A percentile compares a stretch with the other conserved stretches of the same genome.
phyloP scores from a whole-genome alignment of 2,888 invertebrate species.

The Eulithis prunata region DNA sequence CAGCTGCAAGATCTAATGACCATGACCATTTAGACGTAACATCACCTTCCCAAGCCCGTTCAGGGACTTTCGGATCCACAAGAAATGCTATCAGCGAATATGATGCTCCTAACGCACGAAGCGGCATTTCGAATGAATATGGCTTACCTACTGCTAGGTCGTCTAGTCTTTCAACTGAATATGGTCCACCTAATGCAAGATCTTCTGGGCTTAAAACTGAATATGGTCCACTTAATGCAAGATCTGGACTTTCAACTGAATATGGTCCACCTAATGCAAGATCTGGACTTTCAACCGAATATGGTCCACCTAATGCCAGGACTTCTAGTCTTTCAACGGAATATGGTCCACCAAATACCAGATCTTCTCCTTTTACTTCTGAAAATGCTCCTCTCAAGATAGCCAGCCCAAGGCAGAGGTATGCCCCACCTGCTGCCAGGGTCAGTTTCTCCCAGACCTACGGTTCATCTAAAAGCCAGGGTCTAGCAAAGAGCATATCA shows the following conservation, averaged over 20 bases:
- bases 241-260: slow-evolving; percentile 44
- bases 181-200: slow-evolving; percentile 40
- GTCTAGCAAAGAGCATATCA: slow-evolving; percentile 27
- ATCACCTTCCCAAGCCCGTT: slow-evolving; percentile 31
- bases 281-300: slow-evolving; percentile 39
- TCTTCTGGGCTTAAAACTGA: slow-evolving; percentile 37
- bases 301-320: slow-evolving; percentile 35
- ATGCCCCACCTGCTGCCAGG: slow-evolving; percentile 31
- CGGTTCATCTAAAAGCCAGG: slow-evolving; percentile 32
- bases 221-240: slow-evolving; percentile 34
- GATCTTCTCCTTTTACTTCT: slow-evolving; percentile 1
- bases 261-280: slow-evolving; percentile 51
- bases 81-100: slow-evolving; percentile 23
- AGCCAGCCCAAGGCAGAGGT: slow-evolving; percentile 31
- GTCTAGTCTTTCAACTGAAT: slow-evolving; percentile 31
- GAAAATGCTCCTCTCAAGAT: slow-evolving; percentile 20
- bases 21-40: slow-evolving; percentile 31
- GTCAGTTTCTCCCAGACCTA: slow-evolving; percentile 40
- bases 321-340: slow-evolving; percentile 16
- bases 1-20: slow-evolving; percentile 25
- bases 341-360: slow-evolving; percentile 15
- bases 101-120: slow-evolving; percentile 14
- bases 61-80: slow-evolving; percentile 14
- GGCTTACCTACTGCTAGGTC: slow-evolving; percentile 14
- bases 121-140: slow-evolving; percentile 13